A percentile compares a stretch with the other conserved stretches of the same genome.
phyloP scores from a whole-genome alignment of 2,797 vertebrate species.

The Parotocinclus haroldoi region DNA sequence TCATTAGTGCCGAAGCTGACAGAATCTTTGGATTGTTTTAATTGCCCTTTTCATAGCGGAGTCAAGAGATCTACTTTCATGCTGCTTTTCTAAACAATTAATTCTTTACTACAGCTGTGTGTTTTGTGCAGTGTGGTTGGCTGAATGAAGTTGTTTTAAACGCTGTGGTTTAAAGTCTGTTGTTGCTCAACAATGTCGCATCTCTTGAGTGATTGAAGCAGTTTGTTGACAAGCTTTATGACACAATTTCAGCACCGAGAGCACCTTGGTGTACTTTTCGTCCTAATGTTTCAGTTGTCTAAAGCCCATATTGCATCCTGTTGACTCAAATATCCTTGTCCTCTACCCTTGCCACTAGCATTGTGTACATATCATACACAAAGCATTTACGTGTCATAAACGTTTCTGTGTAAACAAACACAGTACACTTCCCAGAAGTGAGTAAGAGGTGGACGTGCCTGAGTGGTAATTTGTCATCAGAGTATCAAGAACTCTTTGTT shows the following conservation, averaged over 20 bases:
- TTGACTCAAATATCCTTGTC: constrained; percentile 93
- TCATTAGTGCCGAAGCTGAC: constrained; percentile 49
- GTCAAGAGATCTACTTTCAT: background rate
- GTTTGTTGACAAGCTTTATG: constrained; percentile 62
- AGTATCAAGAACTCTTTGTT: constrained; percentile 25
- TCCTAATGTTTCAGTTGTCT: constrained; percentile 80
- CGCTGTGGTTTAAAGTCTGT: constrained; percentile 24
- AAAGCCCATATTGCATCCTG: constrained; percentile 88
- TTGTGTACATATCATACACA: constrained; percentile 40
- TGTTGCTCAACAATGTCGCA: constrained; percentile 22
- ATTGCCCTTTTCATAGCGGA: constrained; percentile 2
- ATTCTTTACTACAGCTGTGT: constrained; percentile 31
- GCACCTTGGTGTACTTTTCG: constrained; percentile 69
- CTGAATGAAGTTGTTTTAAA: constrained; percentile 18
- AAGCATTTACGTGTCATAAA: constrained; percentile 66
- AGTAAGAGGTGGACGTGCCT: constrained; percentile 22
- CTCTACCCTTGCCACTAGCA: constrained; percentile 57
- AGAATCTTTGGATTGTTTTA: constrained; percentile 22
- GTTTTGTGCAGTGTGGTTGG: constrained; percentile 28
- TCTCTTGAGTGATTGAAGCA: constrained; percentile 11
- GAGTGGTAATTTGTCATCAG: constrained; percentile 37
- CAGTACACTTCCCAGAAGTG: constrained; percentile 34
- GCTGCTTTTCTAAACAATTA: constrained; percentile 19
- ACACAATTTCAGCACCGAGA: constrained; percentile 64
- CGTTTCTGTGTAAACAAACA: constrained; percentile 58